Evolutionary conservation across 2,888 invertebrate species (phyloP).

Genomic region (Apodemia mormo): DNA sequence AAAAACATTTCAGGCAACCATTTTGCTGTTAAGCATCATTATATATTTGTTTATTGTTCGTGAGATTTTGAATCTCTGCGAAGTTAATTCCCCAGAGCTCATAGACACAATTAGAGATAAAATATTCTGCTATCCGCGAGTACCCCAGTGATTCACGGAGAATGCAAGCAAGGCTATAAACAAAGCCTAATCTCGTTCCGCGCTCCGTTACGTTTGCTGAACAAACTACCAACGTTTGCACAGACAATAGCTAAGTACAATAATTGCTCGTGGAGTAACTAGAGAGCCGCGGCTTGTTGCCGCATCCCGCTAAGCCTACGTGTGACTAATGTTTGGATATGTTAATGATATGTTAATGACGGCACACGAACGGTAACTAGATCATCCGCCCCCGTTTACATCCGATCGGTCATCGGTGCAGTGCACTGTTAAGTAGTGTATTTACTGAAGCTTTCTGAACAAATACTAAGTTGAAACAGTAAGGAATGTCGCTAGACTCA

Average conservation of each 20-base stretch:
- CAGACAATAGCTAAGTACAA: conserved; percentile 76
- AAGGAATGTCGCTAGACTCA: conserved; percentile 6
- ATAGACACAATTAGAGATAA: conserved; percentile 34
- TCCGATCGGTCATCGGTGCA: conserved; percentile 53
- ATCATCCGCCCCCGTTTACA: conserved; percentile 61
- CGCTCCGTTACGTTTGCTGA: conserved; percentile 69
- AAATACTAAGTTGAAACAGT: conserved; percentile 50
- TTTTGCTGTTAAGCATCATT: neutral
- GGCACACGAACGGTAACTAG: conserved; percentile 64
- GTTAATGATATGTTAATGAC: conserved; percentile 76
- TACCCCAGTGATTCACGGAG: conserved; percentile 41
- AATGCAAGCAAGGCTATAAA: conserved; percentile 58
- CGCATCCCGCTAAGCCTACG: conserved; percentile 68
- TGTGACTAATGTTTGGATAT: conserved; percentile 76
- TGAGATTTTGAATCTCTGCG: neutral
- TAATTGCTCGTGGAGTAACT: conserved; percentile 72
- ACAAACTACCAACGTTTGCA: conserved; percentile 69
- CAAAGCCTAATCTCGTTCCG: conserved; percentile 71
- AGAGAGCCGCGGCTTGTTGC: conserved; percentile 61
- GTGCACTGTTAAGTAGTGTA: conserved; percentile 51
- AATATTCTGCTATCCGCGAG: conserved; percentile 36
- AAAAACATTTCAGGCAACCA: neutral
- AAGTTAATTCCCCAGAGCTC: conserved; percentile 27
- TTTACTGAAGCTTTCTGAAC: conserved; percentile 65
- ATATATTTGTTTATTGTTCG: too few relatives aligned